phyloP scores from a whole-genome alignment of 2,888 invertebrate species.

The Fragum fragum region DNA sequence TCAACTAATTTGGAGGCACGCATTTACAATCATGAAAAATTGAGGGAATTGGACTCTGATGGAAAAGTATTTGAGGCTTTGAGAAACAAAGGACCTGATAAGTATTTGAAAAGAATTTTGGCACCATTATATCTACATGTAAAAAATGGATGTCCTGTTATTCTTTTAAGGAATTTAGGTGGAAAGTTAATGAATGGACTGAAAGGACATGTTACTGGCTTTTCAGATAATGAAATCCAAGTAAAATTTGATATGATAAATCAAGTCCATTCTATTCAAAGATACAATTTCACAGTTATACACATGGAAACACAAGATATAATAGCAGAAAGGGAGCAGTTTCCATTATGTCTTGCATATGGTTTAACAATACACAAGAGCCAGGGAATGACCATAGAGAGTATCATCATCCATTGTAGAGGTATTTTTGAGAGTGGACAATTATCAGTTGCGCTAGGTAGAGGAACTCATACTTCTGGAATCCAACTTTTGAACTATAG shows the following conservation, averaged over 20 bases:
- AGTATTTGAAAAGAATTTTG: conserved; percentile 42
- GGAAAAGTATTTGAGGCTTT: conserved; percentile 27
- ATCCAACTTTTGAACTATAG: conserved; percentile 32
- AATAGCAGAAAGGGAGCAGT: conserved; percentile 45
- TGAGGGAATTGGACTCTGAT: conserved; percentile 2
- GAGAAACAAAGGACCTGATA: conserved; percentile 34
- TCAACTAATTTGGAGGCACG: conserved; percentile 45
- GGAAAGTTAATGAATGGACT: conserved; percentile 57
- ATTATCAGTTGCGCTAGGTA: conserved; percentile 46
- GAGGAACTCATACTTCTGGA: conserved; percentile 22
- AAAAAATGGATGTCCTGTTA: conserved; percentile 49
- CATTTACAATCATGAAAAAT: conserved; percentile 32
- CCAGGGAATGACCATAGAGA: conserved; percentile 52
- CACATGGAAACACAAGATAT: conserved; percentile 27
- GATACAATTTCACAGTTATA: conserved; percentile 32
- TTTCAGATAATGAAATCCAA: conserved; percentile 10
- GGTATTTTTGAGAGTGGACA: conserved; percentile 45
- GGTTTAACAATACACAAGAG: conserved; percentile 50
- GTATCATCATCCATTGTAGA: conserved; percentile 35
- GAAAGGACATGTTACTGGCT: conserved; percentile 12
- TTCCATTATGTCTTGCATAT: conserved; percentile 43
- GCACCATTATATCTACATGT: conserved; percentile 45
- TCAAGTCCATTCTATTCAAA: conserved; percentile 6
- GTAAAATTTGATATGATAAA: conserved; percentile 9
- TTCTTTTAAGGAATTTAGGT: conserved; percentile 50